Base-by-base conservation (phyloP, 2,113 vertebrate species). In the Struthidea cinerea region DNA sequence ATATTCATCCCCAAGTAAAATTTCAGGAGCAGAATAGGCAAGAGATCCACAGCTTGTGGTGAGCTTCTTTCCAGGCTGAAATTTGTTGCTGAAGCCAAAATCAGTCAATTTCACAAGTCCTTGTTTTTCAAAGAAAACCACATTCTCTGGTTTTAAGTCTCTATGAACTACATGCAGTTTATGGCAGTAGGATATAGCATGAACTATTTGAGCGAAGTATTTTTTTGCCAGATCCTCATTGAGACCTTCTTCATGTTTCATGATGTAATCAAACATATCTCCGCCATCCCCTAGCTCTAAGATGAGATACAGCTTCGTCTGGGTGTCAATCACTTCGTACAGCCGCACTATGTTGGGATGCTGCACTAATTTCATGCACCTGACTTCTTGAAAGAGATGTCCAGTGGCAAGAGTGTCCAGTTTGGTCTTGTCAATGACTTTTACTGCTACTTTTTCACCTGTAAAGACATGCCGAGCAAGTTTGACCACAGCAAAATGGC, bases 21-120 rank as follows among this genome's bases (percentile, higher is more conserved):
- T 99, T 97, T 99, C 99, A 18, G 99, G 99, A 55, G 99, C 99
- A 24, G 99, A 99, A 97, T 99, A 99, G 0, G 99, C 99, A 95
- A 99, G 98, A 77, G 99, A 99, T 35, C 99, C 99, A 85, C 99
- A 99, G 93, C 99, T 99, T 76, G 99, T 99, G 5, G 99, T 99
- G 86, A 99, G 98, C 97, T 99, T 99, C 97, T 99, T 99, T 52
- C 99, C 99, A 12, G 99, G 99, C 84, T 99, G 99, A 91, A 99
- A 99, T 94, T 99, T 99, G 98, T 99, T 99, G 97, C 99, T 99
- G 98, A 99, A 99, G 94, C 99, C 99, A 97, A 99, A 99, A 98
- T 99, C 99, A 28, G 99, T 99, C 97, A 99, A 98, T 97, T 99
- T 99, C 82, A 99, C 99, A 56, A 99, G 98, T 90, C 99, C 99